A percentile compares a stretch with the other conserved stretches of the same genome.
These are phyloP conservation scores for Ceratoteleas bidentatus DNA, from an alignment of 1,140 invertebrate genomes.

Conservation along the genomic window DNA sequence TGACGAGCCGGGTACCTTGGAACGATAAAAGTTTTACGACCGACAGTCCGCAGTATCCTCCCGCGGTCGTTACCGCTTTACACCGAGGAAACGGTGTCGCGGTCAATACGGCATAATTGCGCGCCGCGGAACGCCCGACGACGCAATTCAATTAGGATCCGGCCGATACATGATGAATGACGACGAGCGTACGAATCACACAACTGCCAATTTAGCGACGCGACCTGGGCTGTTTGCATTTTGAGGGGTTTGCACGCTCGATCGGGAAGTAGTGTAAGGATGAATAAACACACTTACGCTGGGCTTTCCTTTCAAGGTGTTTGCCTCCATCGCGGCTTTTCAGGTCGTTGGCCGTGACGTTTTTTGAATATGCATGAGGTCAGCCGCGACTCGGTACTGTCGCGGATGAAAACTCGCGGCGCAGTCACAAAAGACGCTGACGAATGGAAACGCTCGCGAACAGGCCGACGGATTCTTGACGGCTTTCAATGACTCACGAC, in stretches of 20 bases:
- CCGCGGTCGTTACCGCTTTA: slow-evolving; percentile 54
- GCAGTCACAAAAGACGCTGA: slow-evolving; percentile 18
- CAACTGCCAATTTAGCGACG: too few relatives aligned
- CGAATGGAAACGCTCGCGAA: slow-evolving; percentile 20
- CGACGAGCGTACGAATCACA: too few relatives aligned
- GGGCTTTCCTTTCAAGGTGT: too few relatives aligned
- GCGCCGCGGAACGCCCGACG: slow-evolving; percentile 24
- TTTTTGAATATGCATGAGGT: slow-evolving; percentile 71
- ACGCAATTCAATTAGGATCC: slow-evolving; percentile 50
- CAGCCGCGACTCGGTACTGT: slow-evolving; percentile 22
- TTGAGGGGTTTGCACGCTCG: too few relatives aligned
- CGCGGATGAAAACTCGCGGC: slow-evolving; percentile 32
- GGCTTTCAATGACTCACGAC: too few relatives aligned
- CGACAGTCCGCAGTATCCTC: slow-evolving; percentile 50
- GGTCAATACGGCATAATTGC: slow-evolving; percentile 58
- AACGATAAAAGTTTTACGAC: slow-evolving; percentile 64
- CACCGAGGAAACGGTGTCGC: slow-evolving; percentile 51
- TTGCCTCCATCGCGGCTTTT: too few relatives aligned
- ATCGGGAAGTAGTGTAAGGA: too few relatives aligned
- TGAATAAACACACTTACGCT: too few relatives aligned
- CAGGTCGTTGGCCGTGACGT: slow-evolving; percentile 38
- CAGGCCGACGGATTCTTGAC: too few relatives aligned
- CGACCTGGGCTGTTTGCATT: too few relatives aligned
- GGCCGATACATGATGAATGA: slow-evolving; percentile 23
- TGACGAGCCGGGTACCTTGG: slow-evolving; percentile 58